Evolutionary conservation across 2,888 invertebrate species (phyloP).

Genomic region (Resseliella maxima): DNA sequence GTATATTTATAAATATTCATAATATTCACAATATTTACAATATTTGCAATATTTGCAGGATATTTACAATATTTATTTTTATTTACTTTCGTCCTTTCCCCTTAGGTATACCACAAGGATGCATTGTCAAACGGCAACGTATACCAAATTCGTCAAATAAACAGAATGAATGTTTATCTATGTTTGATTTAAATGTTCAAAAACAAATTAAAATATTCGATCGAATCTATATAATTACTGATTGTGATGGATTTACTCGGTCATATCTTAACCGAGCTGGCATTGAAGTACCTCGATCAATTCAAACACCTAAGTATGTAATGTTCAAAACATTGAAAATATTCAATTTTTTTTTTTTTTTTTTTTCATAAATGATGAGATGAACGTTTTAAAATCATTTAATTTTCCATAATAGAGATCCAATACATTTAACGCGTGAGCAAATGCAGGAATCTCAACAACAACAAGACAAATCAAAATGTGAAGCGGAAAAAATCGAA

Average conservation of each 20-base stretch:
- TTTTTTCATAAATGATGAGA: too few species aligned
- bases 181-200: conserved; percentile 89
- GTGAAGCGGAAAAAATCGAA: conserved; percentile 56
- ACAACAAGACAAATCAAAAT: conserved; percentile 59
- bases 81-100: too few species aligned
- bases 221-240: conserved; percentile 82
- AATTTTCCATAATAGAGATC: conserved; percentile 65
- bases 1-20: too few species aligned
- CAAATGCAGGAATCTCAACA: conserved; percentile 61
- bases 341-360: not conserved
- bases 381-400: conserved; percentile 2
- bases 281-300: conserved; percentile 81
- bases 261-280: conserved; percentile 87
- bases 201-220: conserved; percentile 83
- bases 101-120: conserved; percentile 86
- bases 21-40: too few species aligned
- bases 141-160: conserved; percentile 81
- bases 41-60: too few species aligned
- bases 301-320: conserved; percentile 69
- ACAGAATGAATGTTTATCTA: conserved; percentile 81
- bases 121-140: conserved; percentile 83
- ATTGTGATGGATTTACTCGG: conserved; percentile 89
- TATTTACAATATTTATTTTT: too few species aligned
- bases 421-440: conserved; percentile 68
- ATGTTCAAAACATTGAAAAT: too few species aligned